These are phyloP conservation scores for Augiades crinisus DNA, from an alignment of 2,888 invertebrate species.

Conservation along the genomic window DNA sequence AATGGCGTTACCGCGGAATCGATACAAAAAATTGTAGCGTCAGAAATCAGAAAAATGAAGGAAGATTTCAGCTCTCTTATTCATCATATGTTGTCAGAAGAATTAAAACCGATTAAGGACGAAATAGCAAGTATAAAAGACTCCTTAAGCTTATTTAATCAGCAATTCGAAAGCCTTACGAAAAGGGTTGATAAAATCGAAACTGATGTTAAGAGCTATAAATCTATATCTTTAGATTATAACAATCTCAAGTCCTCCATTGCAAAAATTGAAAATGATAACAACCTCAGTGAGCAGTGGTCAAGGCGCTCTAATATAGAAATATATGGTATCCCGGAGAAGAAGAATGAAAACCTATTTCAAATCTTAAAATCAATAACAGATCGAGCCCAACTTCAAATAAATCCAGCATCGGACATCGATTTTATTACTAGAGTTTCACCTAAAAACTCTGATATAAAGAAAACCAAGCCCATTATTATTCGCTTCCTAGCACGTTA, in stretches of 20 bases:
- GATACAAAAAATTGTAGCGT: background rate
- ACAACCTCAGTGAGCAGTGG: conserved; percentile 1
- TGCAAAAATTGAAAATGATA: background rate
- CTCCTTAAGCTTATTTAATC: background rate
- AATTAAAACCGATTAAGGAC: background rate
- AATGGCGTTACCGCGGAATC: background rate
- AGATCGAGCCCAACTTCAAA: background rate
- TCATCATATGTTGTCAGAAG: background rate
- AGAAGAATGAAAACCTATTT: conserved; percentile 11
- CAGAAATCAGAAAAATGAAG: background rate
- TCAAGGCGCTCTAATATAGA: conserved; percentile 15
- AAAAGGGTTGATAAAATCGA: background rate
- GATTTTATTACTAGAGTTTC: conserved; percentile 23
- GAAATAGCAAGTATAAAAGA: background rate
- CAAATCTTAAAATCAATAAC: background rate
- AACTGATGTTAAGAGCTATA: background rate
- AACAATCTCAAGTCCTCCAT: background rate
- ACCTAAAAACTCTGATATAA: conserved; percentile 1
- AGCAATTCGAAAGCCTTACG: background rate
- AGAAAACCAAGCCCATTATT: conserved; percentile 19
- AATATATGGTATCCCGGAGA: conserved; percentile 22
- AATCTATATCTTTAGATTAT: background rate
- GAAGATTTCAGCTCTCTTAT: background rate
- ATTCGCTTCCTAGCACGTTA: conserved; percentile 21
- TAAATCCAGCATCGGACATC: background rate